Evolutionary conservation across 2,888 invertebrate genomes (phyloP).

Genomic region (Parnassius orleans): DNA sequence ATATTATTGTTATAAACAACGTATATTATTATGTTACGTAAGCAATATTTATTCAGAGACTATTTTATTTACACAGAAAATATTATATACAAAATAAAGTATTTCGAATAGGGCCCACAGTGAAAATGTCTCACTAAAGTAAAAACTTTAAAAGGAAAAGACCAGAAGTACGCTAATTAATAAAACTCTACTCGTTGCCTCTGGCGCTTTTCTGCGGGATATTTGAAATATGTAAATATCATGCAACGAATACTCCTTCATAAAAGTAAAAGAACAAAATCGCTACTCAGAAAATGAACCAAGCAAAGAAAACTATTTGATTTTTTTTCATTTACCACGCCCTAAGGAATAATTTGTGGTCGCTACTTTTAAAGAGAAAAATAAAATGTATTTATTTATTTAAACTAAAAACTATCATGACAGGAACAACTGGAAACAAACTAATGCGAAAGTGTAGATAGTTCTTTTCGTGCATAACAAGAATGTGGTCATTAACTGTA

Average conservation of each 20-base stretch:
- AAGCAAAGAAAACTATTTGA: slow-evolving; percentile 22
- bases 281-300: slow-evolving; percentile 22
- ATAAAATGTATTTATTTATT: too few relatives aligned
- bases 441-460: too few relatives aligned
- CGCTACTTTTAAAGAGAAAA: slow-evolving; percentile 4
- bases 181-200: slow-evolving; percentile 23
- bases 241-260: slow-evolving; percentile 12
- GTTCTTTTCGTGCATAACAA: too few relatives aligned
- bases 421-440: too few relatives aligned
- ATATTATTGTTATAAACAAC: too few relatives aligned
- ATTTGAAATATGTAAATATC: slow-evolving; percentile 30
- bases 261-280: slow-evolving; percentile 23
- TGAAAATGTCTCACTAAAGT: background rate
- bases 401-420: too few relatives aligned
- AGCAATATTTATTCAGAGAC: too few relatives aligned
- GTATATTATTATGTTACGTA: too few relatives aligned
- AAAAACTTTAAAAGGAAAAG: slow-evolving; percentile 19
- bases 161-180: slow-evolving; percentile 25
- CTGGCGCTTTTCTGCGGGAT: slow-evolving; percentile 20
- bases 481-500: too few relatives aligned
- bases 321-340: slow-evolving; percentile 12
- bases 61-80: too few relatives aligned
- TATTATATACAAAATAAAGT: too few relatives aligned
- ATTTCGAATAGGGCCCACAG: too few relatives aligned
- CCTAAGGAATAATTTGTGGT: slow-evolving; percentile 12